These are phyloP conservation scores for Dendroctonus ponderosae DNA, from an alignment of 1,140 invertebrate species.

Conservation along the genomic window DNA sequence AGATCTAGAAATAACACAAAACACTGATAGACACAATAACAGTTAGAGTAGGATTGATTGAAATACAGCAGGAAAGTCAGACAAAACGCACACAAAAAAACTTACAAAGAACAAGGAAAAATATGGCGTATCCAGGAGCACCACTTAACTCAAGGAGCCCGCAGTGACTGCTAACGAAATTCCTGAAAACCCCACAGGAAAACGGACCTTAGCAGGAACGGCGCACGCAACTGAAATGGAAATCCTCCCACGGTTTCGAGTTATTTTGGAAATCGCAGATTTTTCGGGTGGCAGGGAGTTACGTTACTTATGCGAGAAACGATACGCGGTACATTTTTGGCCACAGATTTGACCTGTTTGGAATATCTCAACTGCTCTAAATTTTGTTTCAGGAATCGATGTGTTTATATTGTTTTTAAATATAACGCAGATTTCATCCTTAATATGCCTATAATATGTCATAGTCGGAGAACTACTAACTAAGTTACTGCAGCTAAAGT, in stretches of 20 bases:
- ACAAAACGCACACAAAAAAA: conserved; percentile 14
- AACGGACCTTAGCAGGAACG: conserved; percentile 10
- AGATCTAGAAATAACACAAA: too few species aligned
- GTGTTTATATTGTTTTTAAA: not conserved
- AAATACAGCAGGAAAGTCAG: not conserved
- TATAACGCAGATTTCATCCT: not conserved
- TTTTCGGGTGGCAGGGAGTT: conserved; percentile 14
- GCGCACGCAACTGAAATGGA: conserved; percentile 14
- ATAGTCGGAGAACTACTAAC: conserved; percentile 1
- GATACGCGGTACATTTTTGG: conserved; percentile 32
- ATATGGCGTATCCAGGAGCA: conserved; percentile 47
- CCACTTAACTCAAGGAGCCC: conserved; percentile 50
- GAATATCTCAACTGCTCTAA: not conserved
- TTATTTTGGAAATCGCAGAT: conserved; percentile 29
- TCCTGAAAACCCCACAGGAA: conserved; percentile 30
- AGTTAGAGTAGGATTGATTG: too few species aligned
- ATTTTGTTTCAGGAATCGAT: not conserved
- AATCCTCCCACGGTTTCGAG: conserved; percentile 16
- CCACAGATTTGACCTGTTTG: conserved; percentile 30
- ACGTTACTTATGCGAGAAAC: conserved; percentile 26
- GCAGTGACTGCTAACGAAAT: conserved; percentile 46
- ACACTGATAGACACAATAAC: too few species aligned
- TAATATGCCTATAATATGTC: not conserved
- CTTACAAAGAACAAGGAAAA: conserved; percentile 30
- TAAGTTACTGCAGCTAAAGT: not conserved